Base-by-base conservation (phyloP, 1,140 invertebrate genomes). In the Nasonia giraulti region DNA sequence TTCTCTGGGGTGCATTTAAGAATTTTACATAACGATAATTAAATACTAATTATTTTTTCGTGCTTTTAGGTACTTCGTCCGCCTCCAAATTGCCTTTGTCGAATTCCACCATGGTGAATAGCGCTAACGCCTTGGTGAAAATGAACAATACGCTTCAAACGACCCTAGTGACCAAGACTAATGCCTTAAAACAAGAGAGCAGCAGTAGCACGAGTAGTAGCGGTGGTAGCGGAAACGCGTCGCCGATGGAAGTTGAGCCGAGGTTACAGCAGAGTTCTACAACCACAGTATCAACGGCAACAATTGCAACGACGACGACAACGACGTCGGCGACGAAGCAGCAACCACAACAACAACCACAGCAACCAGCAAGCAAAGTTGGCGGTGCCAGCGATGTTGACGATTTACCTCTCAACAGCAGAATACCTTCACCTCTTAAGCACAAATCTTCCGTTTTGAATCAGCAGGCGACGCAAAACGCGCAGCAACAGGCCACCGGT, bases 361-460 rank as follows among this genome's bases (percentile, higher is more conserved):
- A 23, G 40, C 33, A 12, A 37, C 66, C 0, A 90, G 90, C 82
- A 14, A 88, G 90, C 2, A 91, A 91, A 84, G 91, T 90, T 40
- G 91, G 89, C 84, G 92, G 92, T 77, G 89, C 86, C 20, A 89
- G 89, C n/a, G 92, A 93, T 62, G 88, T 93, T 33, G 93, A 93
- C 84, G 92, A 93, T 84, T 91, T 93, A 87, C 92, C 92, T 0
- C 83, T 93, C 2, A 93, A 92, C 73, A 93, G 92, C 84, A 91
- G 92, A 85, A 93, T 93, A 91, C 93, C 92, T 23, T 93, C 92
- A 27, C 92, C 92, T 6, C 87, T 90, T 0, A 93, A 93, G 83
- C 91, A 92, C 82, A 93, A 93, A 86, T 81, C 91, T 44, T 81
- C 89, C 74, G 87, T 90, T 73, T 86, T 91, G n/a, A 91, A 88